These are phyloP conservation scores for Masticophis lateralis DNA, from an alignment of 2,797 vertebrate species.

Conservation along the genomic window DNA sequence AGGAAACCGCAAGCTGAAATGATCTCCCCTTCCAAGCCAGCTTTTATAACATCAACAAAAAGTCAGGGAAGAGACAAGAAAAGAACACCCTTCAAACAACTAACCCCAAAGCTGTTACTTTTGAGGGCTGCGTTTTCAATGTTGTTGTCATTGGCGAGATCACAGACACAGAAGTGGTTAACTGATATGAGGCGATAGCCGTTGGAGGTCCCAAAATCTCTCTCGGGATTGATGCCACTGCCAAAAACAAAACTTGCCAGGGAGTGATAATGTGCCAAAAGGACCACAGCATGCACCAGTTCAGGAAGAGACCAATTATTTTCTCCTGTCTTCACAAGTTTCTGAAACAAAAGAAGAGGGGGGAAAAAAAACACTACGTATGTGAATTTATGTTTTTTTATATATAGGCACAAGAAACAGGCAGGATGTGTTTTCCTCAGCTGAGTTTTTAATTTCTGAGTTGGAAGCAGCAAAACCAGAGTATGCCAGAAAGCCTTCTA, in stretches of 20 bases:
- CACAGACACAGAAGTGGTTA: slow-evolving; percentile 80
- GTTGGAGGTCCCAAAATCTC: slow-evolving; percentile 71
- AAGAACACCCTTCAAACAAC: slow-evolving; percentile 57
- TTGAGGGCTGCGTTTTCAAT: slow-evolving; percentile 76
- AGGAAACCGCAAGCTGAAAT: background rate
- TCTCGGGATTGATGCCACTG: slow-evolving; percentile 83
- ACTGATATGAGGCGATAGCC: slow-evolving; percentile 73
- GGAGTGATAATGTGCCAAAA: slow-evolving; percentile 81
- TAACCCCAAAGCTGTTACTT: slow-evolving; percentile 75
- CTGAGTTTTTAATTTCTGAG: background rate
- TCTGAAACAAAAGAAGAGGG: slow-evolving; percentile 70
- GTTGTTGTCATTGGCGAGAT: slow-evolving; percentile 80
- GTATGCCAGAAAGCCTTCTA: background rate
- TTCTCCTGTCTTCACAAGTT: slow-evolving; percentile 84
- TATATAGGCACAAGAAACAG: slow-evolving; percentile 5
- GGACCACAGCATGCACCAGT: slow-evolving; percentile 82
- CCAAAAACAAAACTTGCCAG: slow-evolving; percentile 84
- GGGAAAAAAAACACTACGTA: slow-evolving; percentile 30
- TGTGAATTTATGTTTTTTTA: background rate
- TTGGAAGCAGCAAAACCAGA: background rate
- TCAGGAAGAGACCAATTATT: slow-evolving; percentile 86
- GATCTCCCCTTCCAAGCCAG: too few relatives aligned
- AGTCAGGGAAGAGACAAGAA: slow-evolving; percentile 14
- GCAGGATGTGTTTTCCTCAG: background rate
- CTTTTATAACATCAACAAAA: slow-evolving; percentile 15